Percentiles rank a stretch among this genome's conserved stretches.
Evolutionary conservation across 2,888 invertebrate species (phyloP).

Genomic region (Idaea straminata): DNA sequence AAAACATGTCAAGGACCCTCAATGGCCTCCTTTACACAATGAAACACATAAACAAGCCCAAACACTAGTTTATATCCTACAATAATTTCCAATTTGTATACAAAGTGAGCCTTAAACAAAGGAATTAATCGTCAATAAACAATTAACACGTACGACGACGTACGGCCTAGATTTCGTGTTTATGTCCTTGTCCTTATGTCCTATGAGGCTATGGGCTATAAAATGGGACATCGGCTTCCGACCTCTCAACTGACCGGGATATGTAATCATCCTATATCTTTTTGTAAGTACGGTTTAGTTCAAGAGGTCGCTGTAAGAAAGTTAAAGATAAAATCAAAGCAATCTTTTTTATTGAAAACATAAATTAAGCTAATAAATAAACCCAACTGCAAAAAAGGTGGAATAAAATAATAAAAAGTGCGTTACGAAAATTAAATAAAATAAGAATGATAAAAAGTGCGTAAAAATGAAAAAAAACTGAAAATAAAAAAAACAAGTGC

Average conservation of each 20-base stretch:
- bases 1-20: background rate
- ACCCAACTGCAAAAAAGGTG: no score
- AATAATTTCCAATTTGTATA: slow-evolving; percentile 11
- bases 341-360: no score
- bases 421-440: no score
- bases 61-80: background rate
- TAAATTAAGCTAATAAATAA: no score
- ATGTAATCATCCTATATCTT: background rate
- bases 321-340: no score
- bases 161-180: slow-evolving; percentile 1
- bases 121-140: background rate
- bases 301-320: background rate
- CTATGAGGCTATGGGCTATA: background rate
- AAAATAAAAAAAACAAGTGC: no score
- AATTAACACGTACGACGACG: background rate
- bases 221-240: background rate
- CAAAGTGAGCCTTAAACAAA: slow-evolving; percentile 4
- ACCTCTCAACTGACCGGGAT: background rate
- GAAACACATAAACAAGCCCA: background rate
- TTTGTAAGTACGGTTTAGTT: background rate
- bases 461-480: no score
- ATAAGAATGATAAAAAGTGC: no score
- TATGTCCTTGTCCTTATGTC: background rate
- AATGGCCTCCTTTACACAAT: background rate
- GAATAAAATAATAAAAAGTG: no score